Evolutionary conservation across 2,888 invertebrate genomes (phyloP).

Genomic region (Caenorhabditis auriculariae): DNA sequence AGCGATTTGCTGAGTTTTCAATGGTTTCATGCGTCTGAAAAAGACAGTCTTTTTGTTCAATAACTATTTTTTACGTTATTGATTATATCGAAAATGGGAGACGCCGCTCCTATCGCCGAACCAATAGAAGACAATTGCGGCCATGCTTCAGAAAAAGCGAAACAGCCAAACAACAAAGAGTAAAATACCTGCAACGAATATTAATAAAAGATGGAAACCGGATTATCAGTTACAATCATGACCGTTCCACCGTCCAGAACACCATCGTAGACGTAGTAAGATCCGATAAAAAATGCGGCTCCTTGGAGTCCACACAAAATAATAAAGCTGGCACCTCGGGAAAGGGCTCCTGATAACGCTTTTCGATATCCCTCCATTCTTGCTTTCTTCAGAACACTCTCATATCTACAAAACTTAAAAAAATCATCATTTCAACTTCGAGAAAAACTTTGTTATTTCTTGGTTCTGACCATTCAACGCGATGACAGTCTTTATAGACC

Average conservation of each 20-base stretch:
- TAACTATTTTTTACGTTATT: slow-evolving; percentile 5
- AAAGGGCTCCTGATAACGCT: slow-evolving; percentile 57
- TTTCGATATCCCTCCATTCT: slow-evolving; percentile 43
- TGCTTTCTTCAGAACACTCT: slow-evolving; percentile 36
- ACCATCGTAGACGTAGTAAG: slow-evolving; percentile 33
- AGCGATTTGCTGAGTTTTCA: slow-evolving; percentile 49
- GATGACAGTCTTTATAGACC: slow-evolving; percentile 15
- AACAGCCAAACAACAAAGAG: slow-evolving; percentile 14
- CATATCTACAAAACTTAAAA: slow-evolving; percentile 29
- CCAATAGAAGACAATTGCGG: slow-evolving; percentile 12
- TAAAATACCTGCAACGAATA: slow-evolving; percentile 10
- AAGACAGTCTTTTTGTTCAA: not conserved
- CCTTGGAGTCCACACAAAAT: slow-evolving; percentile 61
- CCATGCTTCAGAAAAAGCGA: slow-evolving; percentile 17
- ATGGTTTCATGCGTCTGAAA: slow-evolving; percentile 36
- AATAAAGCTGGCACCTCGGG: slow-evolving; percentile 60
- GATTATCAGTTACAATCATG: not conserved
- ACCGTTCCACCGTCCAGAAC: slow-evolving; percentile 6
- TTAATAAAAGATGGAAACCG: not conserved
- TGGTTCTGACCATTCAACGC: slow-evolving; percentile 18
- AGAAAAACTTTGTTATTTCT: slow-evolving; percentile 9
- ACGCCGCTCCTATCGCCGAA: slow-evolving; percentile 12
- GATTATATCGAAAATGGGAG: slow-evolving; percentile 17
- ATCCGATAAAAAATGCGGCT: slow-evolving; percentile 47
- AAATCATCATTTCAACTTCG: not conserved